phyloP scores from a whole-genome alignment of 2,797 vertebrate genomes.

The Toxotes lorentzi region DNA sequence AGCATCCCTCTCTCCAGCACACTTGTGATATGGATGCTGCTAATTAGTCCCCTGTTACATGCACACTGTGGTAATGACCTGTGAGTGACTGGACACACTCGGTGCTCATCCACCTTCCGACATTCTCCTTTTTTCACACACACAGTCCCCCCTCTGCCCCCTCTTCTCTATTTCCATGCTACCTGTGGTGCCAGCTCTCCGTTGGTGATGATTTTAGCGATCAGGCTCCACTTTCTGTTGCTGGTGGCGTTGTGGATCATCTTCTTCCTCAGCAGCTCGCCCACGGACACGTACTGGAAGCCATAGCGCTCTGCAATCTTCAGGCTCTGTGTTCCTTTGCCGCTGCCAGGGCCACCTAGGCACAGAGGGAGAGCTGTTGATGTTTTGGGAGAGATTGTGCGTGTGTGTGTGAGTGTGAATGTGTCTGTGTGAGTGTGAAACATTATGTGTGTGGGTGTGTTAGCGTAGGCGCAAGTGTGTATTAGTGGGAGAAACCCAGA shows the following conservation, averaged over 20 bases:
- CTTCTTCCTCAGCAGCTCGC: constrained; percentile 96
- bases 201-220: constrained; percentile 98
- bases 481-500: constrained; percentile 48
- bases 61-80: constrained; percentile 59
- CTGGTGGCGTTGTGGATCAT: constrained; percentile 98
- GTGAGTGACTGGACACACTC: constrained; percentile 51
- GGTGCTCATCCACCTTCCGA: constrained; percentile 7
- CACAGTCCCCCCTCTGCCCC: background rate
- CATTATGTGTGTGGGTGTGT: constrained; percentile 68
- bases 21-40: constrained; percentile 44
- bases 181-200: constrained; percentile 99
- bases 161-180: constrained; percentile 47
- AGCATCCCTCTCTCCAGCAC: constrained; percentile 34
- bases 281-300: constrained; percentile 97
- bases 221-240: constrained; percentile 98
- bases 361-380: constrained; percentile 63
- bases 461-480: constrained; percentile 53
- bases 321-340: constrained; percentile 97
- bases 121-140: constrained; percentile 6
- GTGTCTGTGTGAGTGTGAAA: constrained; percentile 64
- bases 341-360: constrained; percentile 96
- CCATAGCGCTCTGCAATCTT: constrained; percentile 97
- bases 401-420: constrained; percentile 46
- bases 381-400: constrained; percentile 54
- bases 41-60: constrained; percentile 70